Evolutionary conservation across 2,797 vertebrate genomes (phyloP).

Genomic region (Masticophis lateralis): DNA sequence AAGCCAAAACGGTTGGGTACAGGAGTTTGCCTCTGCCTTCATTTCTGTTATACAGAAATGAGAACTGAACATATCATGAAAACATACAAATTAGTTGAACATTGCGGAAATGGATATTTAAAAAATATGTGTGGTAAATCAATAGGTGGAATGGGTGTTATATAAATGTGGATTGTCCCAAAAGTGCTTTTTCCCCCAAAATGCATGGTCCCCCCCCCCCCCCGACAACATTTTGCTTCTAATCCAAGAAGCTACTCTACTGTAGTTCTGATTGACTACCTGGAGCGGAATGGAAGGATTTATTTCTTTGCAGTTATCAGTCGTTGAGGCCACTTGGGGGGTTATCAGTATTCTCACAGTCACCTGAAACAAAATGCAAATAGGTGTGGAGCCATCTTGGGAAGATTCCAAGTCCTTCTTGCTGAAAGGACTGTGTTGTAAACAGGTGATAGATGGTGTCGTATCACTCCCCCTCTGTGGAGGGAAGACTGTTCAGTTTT

Average conservation of each 20-base stretch:
- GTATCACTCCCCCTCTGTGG: neutral
- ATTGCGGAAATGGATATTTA: neutral
- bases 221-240: neutral
- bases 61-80: neutral
- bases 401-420: no score
- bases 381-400: neutral
- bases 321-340: neutral
- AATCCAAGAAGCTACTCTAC: neutral
- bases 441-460: neutral
- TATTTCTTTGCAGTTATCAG: neutral
- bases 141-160: neutral
- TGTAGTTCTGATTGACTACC: no score
- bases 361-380: neutral
- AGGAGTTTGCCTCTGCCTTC: neutral
- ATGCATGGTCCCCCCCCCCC: neutral
- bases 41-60: neutral
- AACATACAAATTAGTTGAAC: neutral
- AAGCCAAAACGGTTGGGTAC: neutral
- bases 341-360: neutral
- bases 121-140: neutral
- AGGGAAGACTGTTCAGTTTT: neutral
- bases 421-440: no score
- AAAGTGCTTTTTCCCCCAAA: neutral
- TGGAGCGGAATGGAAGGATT: neutral
- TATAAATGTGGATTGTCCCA: neutral